Base-by-base conservation (phyloP, 2,888 invertebrate species). In the Oxystoma pomonae region DNA sequence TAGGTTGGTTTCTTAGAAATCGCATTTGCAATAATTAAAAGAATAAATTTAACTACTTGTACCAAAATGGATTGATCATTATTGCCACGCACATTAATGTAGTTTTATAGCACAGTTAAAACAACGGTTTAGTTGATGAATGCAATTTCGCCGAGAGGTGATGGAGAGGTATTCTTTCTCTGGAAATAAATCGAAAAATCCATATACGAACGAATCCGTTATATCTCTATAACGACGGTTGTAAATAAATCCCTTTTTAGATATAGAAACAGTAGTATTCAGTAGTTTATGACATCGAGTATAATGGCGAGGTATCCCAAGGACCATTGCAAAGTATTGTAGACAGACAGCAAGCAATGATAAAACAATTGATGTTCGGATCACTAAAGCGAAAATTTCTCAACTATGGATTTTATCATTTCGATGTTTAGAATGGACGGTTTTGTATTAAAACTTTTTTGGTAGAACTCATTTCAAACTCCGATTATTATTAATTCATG, bases 241-340 rank as follows among this genome's bases (percentile, higher is more conserved):
- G 72, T 76, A 75, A 76, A 77, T 76, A 75, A 76, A 76, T 75
- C 76, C 75, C 72, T 73, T 74, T 77, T 76, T 76, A 77, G 77
- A 77, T 77, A 77, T 77, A 75, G 76, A 75, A 75, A 77, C 76
- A 75, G 75, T 74, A 73, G 35, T 35, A 35, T 74, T 69, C 70
- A 69, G 35, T 35, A 72, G 74, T 77, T 77, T 77, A 77, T 75
- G 75, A 76, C 76, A 35, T 69, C 73, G 67, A 72, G 68, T 72
- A 72, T 73, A 71, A 76, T 74, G 35, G 35, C 35, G 35, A 3
- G 12, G 12, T 35, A 35, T 35, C 12, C 35, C 5, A 35, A 35
- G 5, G 35, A 35, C n/a, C n/a, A n/a, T n/a, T n/a, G n/a, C n/a
- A n/a, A n/a, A n/a, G n/a, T n/a, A n/a, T n/a, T n/a, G n/a, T n/a